phyloP scores from a whole-genome alignment of 2,888 invertebrate species.

The Andricus quercusramuli region DNA sequence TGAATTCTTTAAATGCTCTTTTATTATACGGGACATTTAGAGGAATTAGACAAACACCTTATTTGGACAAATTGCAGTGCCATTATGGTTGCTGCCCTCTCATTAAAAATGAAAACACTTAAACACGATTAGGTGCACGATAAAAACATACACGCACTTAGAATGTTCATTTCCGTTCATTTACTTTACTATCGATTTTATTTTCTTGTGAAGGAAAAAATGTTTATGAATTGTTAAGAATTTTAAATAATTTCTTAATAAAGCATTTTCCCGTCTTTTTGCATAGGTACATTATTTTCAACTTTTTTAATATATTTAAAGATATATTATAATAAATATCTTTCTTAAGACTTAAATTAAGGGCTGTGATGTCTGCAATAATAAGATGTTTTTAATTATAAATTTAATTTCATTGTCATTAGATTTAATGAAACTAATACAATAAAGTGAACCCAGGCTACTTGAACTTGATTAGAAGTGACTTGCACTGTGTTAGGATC shows the following conservation, averaged over 20 bases:
- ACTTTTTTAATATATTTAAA: neutral
- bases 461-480: conserved; percentile 30
- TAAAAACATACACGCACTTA: neutral
- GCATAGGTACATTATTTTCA: neutral
- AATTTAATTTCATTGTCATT: neutral
- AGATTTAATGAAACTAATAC: neutral
- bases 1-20: neutral
- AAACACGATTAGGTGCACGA: neutral
- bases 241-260: no score
- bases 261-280: no score
- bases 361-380: conserved; percentile 6
- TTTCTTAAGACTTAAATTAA: neutral
- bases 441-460: neutral
- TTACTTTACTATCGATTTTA: neutral
- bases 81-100: neutral
- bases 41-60: neutral
- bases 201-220: neutral
- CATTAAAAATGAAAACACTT: neutral
- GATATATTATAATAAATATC: neutral
- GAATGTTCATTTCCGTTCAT: neutral
- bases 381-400: neutral
- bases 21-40: neutral
- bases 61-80: neutral
- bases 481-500: conserved; percentile 21
- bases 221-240: no score